These are phyloP conservation scores for Dermolepida albohirtum DNA, from an alignment of 2,888 invertebrate species.

Conservation along the genomic window DNA sequence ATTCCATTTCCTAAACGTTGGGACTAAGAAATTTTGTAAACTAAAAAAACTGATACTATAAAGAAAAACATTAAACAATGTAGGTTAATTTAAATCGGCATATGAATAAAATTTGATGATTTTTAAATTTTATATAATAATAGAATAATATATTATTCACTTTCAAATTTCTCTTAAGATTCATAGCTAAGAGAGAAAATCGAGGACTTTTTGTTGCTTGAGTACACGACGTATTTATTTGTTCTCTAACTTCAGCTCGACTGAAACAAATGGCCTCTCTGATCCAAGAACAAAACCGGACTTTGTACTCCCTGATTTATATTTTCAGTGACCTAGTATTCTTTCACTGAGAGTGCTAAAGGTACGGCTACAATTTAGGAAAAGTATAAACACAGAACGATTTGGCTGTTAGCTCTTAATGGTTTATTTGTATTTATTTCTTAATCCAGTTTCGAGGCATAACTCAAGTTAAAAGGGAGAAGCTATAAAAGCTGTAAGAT, in stretches of 20 bases:
- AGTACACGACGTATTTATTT: conserved; percentile 41
- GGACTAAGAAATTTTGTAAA: too few relatives aligned
- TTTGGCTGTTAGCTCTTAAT: conserved; percentile 21
- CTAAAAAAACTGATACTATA: too few relatives aligned
- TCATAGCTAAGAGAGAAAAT: conserved; percentile 4
- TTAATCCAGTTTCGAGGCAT: conserved; percentile 33
- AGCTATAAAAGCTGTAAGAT: conserved; percentile 32
- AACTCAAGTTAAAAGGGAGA: conserved; percentile 25
- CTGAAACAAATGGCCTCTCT: conserved; percentile 49
- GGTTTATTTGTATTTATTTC: conserved; percentile 38
- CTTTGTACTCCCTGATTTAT: conserved; percentile 47
- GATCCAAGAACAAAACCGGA: conserved; percentile 47
- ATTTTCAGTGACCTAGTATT: conserved; percentile 42
- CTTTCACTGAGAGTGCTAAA: not conserved
- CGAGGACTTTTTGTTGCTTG: conserved; percentile 19
- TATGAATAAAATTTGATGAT: too few relatives aligned
- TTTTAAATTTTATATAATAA: too few relatives aligned
- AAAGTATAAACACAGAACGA: conserved; percentile 18
- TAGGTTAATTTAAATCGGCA: too few relatives aligned
- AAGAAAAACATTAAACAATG: too few relatives aligned
- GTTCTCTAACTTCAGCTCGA: conserved; percentile 44
- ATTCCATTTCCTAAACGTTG: too few relatives aligned
- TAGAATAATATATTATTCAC: not conserved
- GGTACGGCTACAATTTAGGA: conserved; percentile 17
- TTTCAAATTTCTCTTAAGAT: conserved; percentile 7